phyloP scores from a whole-genome alignment of 2,113 vertebrate species.

The Pagrus major region DNA sequence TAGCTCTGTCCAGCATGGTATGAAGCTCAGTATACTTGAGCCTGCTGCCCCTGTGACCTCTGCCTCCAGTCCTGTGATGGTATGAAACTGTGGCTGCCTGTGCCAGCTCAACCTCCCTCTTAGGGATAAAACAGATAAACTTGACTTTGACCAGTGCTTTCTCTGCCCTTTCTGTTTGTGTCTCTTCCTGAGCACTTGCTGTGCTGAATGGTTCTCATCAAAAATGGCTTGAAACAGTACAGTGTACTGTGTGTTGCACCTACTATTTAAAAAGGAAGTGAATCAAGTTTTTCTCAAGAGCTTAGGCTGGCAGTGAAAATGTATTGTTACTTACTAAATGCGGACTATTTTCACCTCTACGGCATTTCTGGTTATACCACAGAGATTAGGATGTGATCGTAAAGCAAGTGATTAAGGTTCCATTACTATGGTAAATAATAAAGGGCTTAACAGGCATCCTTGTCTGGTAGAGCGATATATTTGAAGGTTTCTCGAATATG shows the following conservation, averaged over 20 bases:
- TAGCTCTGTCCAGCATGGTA: not conserved
- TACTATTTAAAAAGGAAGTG: not conserved
- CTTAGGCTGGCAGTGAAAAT: not conserved
- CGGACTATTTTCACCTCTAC: no score
- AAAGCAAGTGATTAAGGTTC: no score
- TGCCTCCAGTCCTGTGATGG: conserved; percentile 1
- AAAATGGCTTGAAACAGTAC: not conserved
- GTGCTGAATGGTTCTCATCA: not conserved
- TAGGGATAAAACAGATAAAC: not conserved
- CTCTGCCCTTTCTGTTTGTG: not conserved
- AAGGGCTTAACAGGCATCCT: no score
- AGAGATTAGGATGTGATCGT: no score
- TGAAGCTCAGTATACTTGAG: not conserved
- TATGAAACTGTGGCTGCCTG: not conserved
- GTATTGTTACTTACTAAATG: not conserved
- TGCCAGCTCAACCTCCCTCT: not conserved
- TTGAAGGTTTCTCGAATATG: no score
- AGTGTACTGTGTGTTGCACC: not conserved
- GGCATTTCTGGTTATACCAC: no score
- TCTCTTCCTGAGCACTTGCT: not conserved
- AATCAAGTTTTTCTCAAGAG: not conserved
- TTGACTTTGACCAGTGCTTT: not conserved
- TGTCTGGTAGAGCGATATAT: no score
- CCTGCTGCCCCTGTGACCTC: conserved; percentile 9
- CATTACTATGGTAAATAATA: no score